phyloP scores from a whole-genome alignment of 2,888 invertebrate species.

The Punctoribates punctum region DNA sequence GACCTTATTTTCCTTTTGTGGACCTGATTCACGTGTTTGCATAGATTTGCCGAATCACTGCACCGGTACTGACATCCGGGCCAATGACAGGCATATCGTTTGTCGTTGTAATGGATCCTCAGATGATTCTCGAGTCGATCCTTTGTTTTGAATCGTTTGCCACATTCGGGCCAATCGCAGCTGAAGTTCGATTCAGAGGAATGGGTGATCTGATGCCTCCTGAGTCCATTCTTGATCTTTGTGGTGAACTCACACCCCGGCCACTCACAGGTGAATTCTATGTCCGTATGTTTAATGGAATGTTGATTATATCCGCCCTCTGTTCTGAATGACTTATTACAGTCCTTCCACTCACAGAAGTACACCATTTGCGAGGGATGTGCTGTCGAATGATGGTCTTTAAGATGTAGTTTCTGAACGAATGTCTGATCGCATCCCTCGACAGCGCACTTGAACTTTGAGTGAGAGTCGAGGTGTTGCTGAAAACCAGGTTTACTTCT shows the following conservation, averaged over 20 bases:
- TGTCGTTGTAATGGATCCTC: neutral
- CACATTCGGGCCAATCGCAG: constrained; percentile 18
- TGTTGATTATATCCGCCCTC: too few relatives aligned
- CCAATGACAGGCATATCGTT: constrained; percentile 12
- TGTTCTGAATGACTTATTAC: too few relatives aligned
- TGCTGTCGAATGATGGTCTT: too few relatives aligned
- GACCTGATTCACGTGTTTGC: too few relatives aligned
- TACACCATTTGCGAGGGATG: neutral
- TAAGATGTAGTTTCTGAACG: neutral
- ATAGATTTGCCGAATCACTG: too few relatives aligned
- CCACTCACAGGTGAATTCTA: too few relatives aligned
- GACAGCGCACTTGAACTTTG: neutral
- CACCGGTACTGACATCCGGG: constrained; percentile 31
- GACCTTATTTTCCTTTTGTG: too few relatives aligned
- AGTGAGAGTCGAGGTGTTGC: neutral
- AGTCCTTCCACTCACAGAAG: neutral
- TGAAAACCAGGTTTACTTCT: neutral
- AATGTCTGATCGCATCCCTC: neutral
- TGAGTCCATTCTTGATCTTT: neutral
- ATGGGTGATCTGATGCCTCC: neutral
- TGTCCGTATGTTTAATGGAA: too few relatives aligned
- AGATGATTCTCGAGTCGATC: too few relatives aligned
- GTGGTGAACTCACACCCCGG: constrained; percentile 12
- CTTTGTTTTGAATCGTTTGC: neutral
- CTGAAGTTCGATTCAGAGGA: neutral